Evolutionary conservation across 1,140 invertebrate species (phyloP).

Genomic region (Papilio machaon): DNA sequence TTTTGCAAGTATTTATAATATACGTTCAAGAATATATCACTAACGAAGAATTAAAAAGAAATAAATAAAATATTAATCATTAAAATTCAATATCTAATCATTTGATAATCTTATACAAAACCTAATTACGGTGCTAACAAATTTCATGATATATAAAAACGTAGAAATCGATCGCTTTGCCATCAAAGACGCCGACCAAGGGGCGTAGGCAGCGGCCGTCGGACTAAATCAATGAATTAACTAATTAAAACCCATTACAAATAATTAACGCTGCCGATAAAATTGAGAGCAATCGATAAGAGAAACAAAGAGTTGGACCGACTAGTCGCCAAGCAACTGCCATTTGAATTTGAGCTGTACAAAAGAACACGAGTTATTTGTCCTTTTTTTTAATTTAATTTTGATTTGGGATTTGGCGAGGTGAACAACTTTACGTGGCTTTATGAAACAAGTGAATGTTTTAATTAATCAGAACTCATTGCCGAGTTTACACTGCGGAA

Average conservation of each 20-base stretch:
- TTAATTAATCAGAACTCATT: neutral
- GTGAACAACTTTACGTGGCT: conserved; percentile 12
- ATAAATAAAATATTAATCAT: neutral
- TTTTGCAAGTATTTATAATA: too few relatives aligned
- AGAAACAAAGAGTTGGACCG: conserved; percentile 64
- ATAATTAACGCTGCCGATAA: conserved; percentile 77
- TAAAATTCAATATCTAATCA: neutral
- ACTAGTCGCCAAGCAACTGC: conserved; percentile 46
- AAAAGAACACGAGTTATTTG: conserved; percentile 41
- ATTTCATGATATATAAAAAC: conserved; percentile 56
- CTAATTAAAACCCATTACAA: conserved; percentile 80
- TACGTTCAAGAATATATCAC: too few relatives aligned
- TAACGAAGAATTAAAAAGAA: neutral
- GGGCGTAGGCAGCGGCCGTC: conserved; percentile 48
- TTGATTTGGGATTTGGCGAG: conserved; percentile 27
- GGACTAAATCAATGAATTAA: conserved; percentile 79
- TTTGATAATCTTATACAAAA: neutral
- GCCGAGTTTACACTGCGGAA: neutral
- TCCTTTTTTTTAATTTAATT: conserved; percentile 37
- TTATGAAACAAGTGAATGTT: conserved; percentile 25
- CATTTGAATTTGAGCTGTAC: conserved; percentile 41
- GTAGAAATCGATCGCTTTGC: conserved; percentile 55
- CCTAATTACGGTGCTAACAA: conserved; percentile 27
- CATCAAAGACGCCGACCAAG: conserved; percentile 69
- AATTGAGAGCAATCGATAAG: conserved; percentile 74